Base-by-base conservation (phyloP, 2,113 vertebrate genomes). In the Tiliqua scincoides region DNA sequence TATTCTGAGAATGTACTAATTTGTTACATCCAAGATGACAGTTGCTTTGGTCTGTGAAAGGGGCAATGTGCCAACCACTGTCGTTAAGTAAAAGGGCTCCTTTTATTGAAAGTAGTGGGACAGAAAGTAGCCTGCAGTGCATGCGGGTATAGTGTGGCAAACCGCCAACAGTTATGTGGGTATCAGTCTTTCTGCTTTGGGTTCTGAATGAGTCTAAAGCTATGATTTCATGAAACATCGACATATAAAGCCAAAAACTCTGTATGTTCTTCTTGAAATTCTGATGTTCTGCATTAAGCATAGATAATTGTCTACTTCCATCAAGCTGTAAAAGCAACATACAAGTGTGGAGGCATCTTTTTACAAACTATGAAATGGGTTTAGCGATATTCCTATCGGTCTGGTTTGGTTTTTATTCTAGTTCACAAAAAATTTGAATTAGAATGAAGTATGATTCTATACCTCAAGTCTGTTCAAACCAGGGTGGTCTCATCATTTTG, bases 1-100 rank as follows among this genome's bases (percentile, higher is more conserved):
- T 97, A 99, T 99, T 99, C 98, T 96, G 97, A 98, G 97, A 98
- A 98, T 97, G 98, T 98, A 97, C 97, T 98, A 98, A 98, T 99
- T 99, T 98, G 98, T 98, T 98, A 97, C 97, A 98, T 99, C 98
- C 97, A 98, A 98, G 97, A 97, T 98, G 98, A 97, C 97, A 97
- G 97, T 98, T 98, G 96, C 96, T 95, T 95, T 85, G 97, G 97
- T 77, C 97, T 93, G 77, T 97, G 97, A 97, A 97, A 97, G 97
- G 97, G 98, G 98, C 97, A 96, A 93, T 68, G 91, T 97, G 97
- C 97, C 97, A 98, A 79, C 92, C 75, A 85, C 94, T 87, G 95
- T 95, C 93, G 96, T 86, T 94, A 93, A 94, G 95, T 96, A 92
- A 97, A 98, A 97, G 96, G 96, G 52, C 95, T 92, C 75, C 96